Percentiles rank a stretch among this genome's conserved stretches.
These are phyloP conservation scores for Sylvietta virens DNA, from an alignment of 2,113 vertebrate species.

Conservation along the genomic window DNA sequence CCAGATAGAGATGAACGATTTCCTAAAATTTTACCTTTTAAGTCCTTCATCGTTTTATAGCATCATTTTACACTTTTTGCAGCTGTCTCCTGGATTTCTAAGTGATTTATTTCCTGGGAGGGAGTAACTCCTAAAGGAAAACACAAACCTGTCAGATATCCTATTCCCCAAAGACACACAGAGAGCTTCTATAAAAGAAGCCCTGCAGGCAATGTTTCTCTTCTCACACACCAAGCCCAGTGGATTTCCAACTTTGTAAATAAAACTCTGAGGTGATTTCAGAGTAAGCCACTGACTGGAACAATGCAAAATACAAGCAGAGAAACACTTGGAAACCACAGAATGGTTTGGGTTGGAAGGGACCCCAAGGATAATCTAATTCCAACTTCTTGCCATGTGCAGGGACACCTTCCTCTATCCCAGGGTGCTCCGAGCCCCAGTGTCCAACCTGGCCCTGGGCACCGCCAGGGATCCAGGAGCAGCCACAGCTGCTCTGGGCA, in stretches of 20 bases:
- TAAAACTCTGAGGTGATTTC: background rate
- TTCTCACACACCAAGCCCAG: background rate
- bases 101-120: background rate
- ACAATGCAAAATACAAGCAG: background rate
- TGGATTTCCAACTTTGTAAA: background rate
- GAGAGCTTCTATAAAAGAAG: background rate
- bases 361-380: background rate
- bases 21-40: background rate
- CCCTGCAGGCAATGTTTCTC: background rate
- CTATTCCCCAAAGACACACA: background rate
- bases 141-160: background rate
- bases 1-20: background rate
- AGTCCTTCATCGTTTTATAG: background rate
- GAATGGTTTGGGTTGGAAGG: background rate
- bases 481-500: background rate
- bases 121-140: background rate
- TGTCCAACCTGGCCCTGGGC: background rate
- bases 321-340: background rate
- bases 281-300: background rate
- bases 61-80: background rate
- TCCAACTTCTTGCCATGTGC: background rate
- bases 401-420: background rate
- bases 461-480: background rate
- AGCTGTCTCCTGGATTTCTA: background rate
- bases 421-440: background rate